These are phyloP conservation scores for Anomalospiza imberbis DNA, from an alignment of 2,797 vertebrate genomes.

Conservation along the genomic window DNA sequence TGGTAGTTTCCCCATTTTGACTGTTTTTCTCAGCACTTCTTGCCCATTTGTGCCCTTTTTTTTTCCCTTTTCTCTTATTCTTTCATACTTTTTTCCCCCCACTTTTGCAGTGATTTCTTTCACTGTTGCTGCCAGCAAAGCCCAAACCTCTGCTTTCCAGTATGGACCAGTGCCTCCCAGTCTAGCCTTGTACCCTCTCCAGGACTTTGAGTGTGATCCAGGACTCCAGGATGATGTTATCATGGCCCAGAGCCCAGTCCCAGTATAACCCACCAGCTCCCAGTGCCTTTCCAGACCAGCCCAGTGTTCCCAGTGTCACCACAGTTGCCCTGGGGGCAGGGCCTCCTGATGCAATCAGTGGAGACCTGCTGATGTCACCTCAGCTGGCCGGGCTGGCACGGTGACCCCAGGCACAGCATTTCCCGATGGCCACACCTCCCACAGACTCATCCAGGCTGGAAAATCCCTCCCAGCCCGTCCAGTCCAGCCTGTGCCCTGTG, in stretches of 20 bases:
- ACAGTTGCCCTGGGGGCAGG: neutral
- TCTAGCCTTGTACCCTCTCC: neutral
- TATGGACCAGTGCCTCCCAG: neutral
- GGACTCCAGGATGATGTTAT: too few species aligned
- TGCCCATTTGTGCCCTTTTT: neutral
- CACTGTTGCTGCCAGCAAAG: neutral
- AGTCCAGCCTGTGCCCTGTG: fast-evolving
- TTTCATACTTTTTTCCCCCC: neutral
- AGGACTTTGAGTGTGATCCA: too few species aligned
- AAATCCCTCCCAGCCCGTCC: fast-evolving
- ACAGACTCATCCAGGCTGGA: too few species aligned
- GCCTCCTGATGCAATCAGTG: neutral
- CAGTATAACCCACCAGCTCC: neutral
- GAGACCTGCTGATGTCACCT: fast-evolving
- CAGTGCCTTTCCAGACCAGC: neutral
- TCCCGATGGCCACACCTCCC: fast-evolving
- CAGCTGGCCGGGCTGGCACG: too few species aligned
- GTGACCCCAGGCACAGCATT: too few species aligned
- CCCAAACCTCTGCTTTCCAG: neutral
- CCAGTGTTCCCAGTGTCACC: neutral
- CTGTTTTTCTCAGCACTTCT: neutral
- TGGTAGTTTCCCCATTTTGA: neutral
- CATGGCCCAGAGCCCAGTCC: neutral
- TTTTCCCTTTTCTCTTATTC: too few species aligned
- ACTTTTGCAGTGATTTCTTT: neutral